phyloP scores from a whole-genome alignment of 64 coral and sea anemone species.

The Stylophora pistillata region DNA sequence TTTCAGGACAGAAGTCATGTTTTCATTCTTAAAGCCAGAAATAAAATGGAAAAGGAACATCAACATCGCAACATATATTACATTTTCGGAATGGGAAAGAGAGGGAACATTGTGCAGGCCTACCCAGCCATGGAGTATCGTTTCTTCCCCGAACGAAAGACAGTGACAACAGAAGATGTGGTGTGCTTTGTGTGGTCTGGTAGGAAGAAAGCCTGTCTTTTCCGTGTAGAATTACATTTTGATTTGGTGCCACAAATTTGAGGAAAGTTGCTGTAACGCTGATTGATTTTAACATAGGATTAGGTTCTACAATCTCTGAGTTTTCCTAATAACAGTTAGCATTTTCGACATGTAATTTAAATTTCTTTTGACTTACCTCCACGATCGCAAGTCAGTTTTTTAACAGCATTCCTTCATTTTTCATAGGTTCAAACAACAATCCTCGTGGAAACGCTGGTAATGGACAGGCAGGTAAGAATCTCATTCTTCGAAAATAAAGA shows the following conservation, averaged over 20 bases:
- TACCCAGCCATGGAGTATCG: slow-evolving; percentile 60
- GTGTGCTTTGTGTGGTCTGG: slow-evolving; percentile 6
- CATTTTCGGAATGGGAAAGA: slow-evolving; percentile 43
- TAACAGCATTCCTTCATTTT: neutral
- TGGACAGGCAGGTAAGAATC: neutral
- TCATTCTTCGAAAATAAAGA: too few relatives aligned
- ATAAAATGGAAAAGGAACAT: neutral
- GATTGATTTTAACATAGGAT: too few relatives aligned
- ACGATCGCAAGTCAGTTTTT: too few relatives aligned
- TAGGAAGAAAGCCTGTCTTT: neutral
- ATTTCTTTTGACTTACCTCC: too few relatives aligned
- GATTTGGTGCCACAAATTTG: neutral
- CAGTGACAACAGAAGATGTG: slow-evolving; percentile 41
- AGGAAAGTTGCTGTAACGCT: too few relatives aligned
- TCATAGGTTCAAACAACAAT: slow-evolving; percentile 30
- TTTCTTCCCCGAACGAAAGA: slow-evolving; percentile 28
- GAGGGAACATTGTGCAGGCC: slow-evolving; percentile 46
- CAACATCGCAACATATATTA: slow-evolving; percentile 41
- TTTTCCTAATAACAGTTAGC: too few relatives aligned
- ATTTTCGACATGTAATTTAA: too few relatives aligned
- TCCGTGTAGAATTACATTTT: neutral
- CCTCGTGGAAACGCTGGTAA: neutral
- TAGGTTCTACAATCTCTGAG: too few relatives aligned
- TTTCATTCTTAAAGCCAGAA: slow-evolving; percentile 19
- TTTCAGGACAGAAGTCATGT: slow-evolving; percentile 53